Base-by-base conservation (phyloP, 2,888 invertebrate genomes). In the Aradus depressus region DNA sequence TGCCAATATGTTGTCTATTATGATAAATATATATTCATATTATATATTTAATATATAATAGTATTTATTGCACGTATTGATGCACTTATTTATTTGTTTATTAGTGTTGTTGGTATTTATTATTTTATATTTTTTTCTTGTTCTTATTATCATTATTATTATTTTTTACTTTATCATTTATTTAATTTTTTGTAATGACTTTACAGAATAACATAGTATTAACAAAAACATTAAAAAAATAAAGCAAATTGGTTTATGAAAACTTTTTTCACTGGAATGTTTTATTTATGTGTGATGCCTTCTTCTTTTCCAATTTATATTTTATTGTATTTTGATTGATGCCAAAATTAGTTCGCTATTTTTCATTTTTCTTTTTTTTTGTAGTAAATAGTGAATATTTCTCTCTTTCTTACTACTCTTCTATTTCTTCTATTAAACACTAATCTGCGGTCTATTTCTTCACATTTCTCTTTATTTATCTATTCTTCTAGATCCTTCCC, bases 1-100 rank as follows among this genome's bases (percentile, higher is more conserved):
- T 59, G 59, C 59, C 59, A 58, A 55, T 48, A 53, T 57, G 55
- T 55, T 53, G 53, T 51, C 47, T 55, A 57, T 53, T 51, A 53
- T 49, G 26, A 51, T 34, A 28, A 51, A 44, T 42, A 43, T 35
- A 50, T 43, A 43, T 50, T 43, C 35, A 44, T 44, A 44, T n/a
- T 44, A 39, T 39, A 39, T 39, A 44, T 47, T 28, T 51, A 28
- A 37, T 45, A 49, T 43, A 53, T 37, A 52, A 44, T 50, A 48
- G 38, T 50, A 43, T 41, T 55, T 53, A 48, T 48, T 55, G 54
- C 54, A 54, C 54, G 54, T 51, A 44, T 48, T 22, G 51, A 28
- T 35, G 48, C 51, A 51, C 43, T 54, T 48, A 39, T 39, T 51
- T 44, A 32, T 39, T 51, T 51, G 41, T 51, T 51, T 51, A 31